Conservation (phyloP, 2,113 vertebrate genomes). For the Phrynocephalus versicolor region DNA sequence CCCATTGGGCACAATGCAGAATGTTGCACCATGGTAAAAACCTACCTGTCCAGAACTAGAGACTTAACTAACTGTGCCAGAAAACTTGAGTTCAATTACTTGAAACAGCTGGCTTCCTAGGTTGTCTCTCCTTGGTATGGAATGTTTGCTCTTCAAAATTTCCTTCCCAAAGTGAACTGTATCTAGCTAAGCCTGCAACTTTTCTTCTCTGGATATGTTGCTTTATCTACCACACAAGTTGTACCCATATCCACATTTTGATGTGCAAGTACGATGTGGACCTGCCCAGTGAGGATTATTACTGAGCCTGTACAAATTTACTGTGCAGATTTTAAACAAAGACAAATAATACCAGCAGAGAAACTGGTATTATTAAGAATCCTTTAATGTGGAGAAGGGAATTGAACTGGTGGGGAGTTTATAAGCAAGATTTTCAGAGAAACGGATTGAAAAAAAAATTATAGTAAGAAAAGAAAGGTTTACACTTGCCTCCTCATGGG, state of each 20-base stretch:
- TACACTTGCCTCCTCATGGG: neutral
- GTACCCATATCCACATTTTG: neutral
- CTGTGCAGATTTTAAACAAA: neutral
- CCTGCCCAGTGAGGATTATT: neutral
- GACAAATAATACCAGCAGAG: no score
- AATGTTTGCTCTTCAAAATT: neutral
- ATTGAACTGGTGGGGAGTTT: neutral
- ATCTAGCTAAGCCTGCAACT: neutral
- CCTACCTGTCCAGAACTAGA: neutral
- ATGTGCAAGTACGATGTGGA: neutral
- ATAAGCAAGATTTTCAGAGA: neutral
- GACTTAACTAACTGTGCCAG: neutral
- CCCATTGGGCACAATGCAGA: neutral
- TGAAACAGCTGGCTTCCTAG: neutral
- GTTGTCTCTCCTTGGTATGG: neutral
- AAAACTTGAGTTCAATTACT: neutral
- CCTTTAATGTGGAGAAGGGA: no score
- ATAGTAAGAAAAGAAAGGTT: neutral
- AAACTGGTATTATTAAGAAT: no score
- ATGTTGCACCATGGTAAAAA: neutral
- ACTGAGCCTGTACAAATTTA: neutral
- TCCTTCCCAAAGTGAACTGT: neutral
- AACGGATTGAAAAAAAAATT: neutral
- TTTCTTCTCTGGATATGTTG: neutral
- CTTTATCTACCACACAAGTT: neutral